phyloP scores from a whole-genome alignment of 2,113 vertebrate species.

The Hippolais icterina region DNA sequence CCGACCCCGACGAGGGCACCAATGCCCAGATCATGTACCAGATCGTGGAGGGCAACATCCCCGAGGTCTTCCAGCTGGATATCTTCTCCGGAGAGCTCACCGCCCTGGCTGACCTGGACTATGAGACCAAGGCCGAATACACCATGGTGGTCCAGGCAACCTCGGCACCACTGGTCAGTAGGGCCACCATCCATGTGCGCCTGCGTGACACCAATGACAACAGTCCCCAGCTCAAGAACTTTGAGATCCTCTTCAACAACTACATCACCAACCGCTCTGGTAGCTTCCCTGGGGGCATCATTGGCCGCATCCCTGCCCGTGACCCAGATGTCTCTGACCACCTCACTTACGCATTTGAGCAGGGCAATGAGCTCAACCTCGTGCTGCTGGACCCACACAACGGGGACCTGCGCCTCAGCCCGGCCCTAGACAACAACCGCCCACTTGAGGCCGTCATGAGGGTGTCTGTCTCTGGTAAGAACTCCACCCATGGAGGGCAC shows the following conservation, averaged over 20 bases:
- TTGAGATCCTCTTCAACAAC: slow-evolving; percentile 97
- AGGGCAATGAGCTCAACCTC: slow-evolving; percentile 91
- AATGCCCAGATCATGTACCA: slow-evolving; percentile 99
- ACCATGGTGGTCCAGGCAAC: slow-evolving; percentile 95
- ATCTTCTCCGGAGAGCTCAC: slow-evolving; percentile 96
- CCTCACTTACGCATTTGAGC: slow-evolving; percentile 87
- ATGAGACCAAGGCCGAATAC: slow-evolving; percentile 87
- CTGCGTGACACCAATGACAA: slow-evolving; percentile 93
- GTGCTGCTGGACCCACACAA: slow-evolving; percentile 89
- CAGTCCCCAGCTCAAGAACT: slow-evolving; percentile 88
- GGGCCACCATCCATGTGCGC: slow-evolving; percentile 91
- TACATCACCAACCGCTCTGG: slow-evolving; percentile 91
- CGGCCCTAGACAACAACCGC: slow-evolving; percentile 91
- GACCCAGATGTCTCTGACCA: slow-evolving; percentile 91
- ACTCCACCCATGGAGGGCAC: fast-evolving
- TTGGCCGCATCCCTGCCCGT: slow-evolving; percentile 87
- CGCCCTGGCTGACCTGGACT: slow-evolving; percentile 89
- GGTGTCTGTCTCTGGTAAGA: slow-evolving; percentile 92
- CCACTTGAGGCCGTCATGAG: slow-evolving; percentile 94
- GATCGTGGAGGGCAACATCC: slow-evolving; percentile 96
- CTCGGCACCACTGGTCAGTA: slow-evolving; percentile 92
- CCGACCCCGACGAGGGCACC: slow-evolving; percentile 92
- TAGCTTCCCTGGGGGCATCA: slow-evolving; percentile 89
- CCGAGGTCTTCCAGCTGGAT: slow-evolving; percentile 93
- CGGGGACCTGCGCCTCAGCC: slow-evolving; percentile 89